Base-by-base conservation (phyloP, 2,113 vertebrate genomes). In the Heliornis fulica region DNA sequence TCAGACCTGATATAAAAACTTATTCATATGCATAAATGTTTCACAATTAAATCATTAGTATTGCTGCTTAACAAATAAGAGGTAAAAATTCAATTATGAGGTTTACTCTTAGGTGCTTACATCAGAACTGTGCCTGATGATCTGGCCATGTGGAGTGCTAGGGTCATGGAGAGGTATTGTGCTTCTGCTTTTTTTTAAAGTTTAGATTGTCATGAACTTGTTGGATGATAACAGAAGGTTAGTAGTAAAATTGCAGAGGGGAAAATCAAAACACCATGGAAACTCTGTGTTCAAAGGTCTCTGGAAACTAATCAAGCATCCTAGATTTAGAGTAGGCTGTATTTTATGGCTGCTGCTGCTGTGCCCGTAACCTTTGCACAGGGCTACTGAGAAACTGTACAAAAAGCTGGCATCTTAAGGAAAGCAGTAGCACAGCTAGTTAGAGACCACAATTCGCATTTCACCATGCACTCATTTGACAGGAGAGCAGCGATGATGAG, bases 1-100 rank as follows among this genome's bases (percentile, higher is more conserved):
- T 70, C 41, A 78, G 34, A 3, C 41, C n/a, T 83, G 79, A 85
- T 80, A 21, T 71, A 94, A 86, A 93, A 77, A 18, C 71, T 94
- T 29, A 83, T 95, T 90, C 56, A 83, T 91, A 94, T 75, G 75
- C 79, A 64, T 80, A 75, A 82, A 21, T 77, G 32, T 80, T 93
- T 93, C 75, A 86, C 68, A 88, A 71, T 88, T 59, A 92, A 93
- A 92, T 83, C 19, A 64, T 91, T 77, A 66, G 26, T 78, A 45
- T 60, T 86, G 43, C 31, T 83, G 68, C 87, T 87, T 95, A 80
- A 93, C 40, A 90, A 94, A 88, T 83, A 70, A 86, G 40, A 31
- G 64, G 40, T 15, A 0, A 17, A 76, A 93, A 89, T 77, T 88
- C 64, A 56, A 88, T 94, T 93, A 32, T n/a, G 50, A 48, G 51